Percentiles rank a stretch among this genome's conserved stretches.
phyloP scores from a whole-genome alignment of 2,113 vertebrate species.

The Bubo blakistoni region DNA sequence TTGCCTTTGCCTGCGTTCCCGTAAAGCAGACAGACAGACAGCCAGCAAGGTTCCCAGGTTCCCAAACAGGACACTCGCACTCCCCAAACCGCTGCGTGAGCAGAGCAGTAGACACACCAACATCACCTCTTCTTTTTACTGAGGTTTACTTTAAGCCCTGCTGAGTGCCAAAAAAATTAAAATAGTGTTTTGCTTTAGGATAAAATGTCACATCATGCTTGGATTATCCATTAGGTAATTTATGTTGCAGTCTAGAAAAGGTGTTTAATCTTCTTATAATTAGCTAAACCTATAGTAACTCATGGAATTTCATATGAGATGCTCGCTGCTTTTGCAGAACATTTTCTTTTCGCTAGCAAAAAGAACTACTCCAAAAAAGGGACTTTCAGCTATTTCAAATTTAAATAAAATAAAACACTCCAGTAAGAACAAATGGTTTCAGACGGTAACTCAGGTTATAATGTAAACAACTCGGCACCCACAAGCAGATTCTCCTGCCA shows the following conservation, averaged over 20 bases:
- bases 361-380: not conserved
- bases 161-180: not conserved
- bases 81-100: accelerated
- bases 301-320: not conserved
- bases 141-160: not conserved
- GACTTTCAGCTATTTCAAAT: not conserved
- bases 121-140: not conserved
- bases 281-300: not conserved
- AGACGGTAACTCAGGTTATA: not conserved
- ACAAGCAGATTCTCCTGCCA: not conserved
- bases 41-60: not conserved
- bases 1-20: not conserved
- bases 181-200: not conserved
- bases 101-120: accelerated
- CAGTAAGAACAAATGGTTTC: not conserved
- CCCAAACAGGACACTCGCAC: accelerated
- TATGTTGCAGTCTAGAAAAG: not conserved
- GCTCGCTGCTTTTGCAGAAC: not conserved
- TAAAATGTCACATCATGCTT: not conserved
- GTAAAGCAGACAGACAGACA: not conserved
- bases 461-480: not conserved
- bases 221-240: slow-evolving; percentile 10
- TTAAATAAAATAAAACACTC: not conserved
- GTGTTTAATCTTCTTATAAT: not conserved
- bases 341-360: not conserved